Evolutionary conservation across 2,113 vertebrate species (phyloP), one percentile per base, ranked within the genome.

Genomic region (Paracanthobrama guichenoti): DNA sequence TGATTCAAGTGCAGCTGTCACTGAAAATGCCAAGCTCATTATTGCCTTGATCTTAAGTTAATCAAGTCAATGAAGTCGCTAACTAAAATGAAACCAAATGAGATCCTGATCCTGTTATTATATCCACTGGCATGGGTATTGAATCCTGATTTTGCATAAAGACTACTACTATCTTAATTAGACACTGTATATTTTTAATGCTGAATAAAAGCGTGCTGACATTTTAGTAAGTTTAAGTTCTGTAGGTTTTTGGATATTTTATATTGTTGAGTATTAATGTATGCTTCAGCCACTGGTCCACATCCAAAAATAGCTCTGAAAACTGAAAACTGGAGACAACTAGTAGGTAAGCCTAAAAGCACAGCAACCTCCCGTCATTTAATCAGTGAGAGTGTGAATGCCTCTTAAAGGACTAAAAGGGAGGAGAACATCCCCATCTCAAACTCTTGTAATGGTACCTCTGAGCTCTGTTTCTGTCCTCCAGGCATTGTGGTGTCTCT

Each of bases 11-110:
- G 12, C n/a, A 46, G 69, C 69, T 73, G 66, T 39, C 66, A 26
- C 22, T 73, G 69, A 48, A 26, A 73, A 73, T 73, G 71, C 13
- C 71, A 73, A 46, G 71, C n/a, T 73, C 71, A 48, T 24, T 73
- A 73, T 22, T 73, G 71, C 69, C 69, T 73, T 73, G 69, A 73
- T 42, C 22, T 11, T 44, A 73, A 46, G 69, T 14, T 73, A 73
- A 73, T 73, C 42, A 73, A 46, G 71, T 73, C 71, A 73, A 24
- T 46, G 24, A 72, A 46, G 16, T 46, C 12, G 14, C 11, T 72
- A 72, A 24, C 39, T 72, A n/a, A 72, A 72, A 72, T 46, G 11
- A 1, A 14, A 73, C 42, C 42, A 48, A 48, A 48, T 48, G 71
- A 73, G n/a, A 73, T 26, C 6, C 42, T 73, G 69, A 73, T 73